A percentile compares a stretch with the other conserved stretches of the same genome.
Evolutionary conservation across 2,888 invertebrate genomes (phyloP).

Genomic region (Xylota sylvarum): DNA sequence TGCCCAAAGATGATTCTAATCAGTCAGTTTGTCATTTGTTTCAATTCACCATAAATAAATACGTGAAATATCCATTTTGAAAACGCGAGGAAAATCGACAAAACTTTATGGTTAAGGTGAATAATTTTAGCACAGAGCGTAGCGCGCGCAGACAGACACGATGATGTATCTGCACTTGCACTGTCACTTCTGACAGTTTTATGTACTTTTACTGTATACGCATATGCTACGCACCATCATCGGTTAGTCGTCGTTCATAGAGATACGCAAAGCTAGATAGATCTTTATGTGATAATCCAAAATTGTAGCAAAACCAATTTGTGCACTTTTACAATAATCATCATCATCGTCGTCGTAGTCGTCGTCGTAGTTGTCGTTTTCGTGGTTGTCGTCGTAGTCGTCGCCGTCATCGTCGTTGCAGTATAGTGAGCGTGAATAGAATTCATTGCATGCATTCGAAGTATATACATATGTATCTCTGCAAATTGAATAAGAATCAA

Average conservation of each 20-base stretch:
- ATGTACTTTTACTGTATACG: conserved; percentile 21
- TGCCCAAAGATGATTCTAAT: conserved; percentile 77
- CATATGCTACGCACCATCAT: conserved; percentile 60
- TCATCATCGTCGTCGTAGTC: conserved; percentile 30
- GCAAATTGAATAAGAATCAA: conserved; percentile 50
- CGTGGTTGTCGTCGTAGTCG: not conserved
- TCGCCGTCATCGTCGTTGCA: conserved; percentile 3
- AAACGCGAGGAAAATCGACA: conserved; percentile 59
- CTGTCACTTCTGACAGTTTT: conserved; percentile 25
- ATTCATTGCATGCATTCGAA: conserved; percentile 60
- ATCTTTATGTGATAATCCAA: conserved; percentile 76
- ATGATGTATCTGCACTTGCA: conserved; percentile 41
- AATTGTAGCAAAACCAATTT: conserved; percentile 77
- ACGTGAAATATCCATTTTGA: conserved; percentile 51
- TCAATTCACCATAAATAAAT: conserved; percentile 74
- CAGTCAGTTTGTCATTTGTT: conserved; percentile 78
- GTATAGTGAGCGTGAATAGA: conserved; percentile 50
- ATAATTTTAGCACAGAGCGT: conserved; percentile 55
- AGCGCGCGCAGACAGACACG: conserved; percentile 11
- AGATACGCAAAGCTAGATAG: conserved; percentile 47
- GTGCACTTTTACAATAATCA: conserved; percentile 76
- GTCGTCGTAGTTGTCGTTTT: conserved; percentile 30
- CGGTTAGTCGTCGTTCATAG: conserved; percentile 4
- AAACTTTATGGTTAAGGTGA: conserved; percentile 71
- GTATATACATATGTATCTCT: conserved; percentile 34